These are phyloP conservation scores for Bugula neritina DNA, from an alignment of 2,888 invertebrate species.

Conservation along the genomic window DNA sequence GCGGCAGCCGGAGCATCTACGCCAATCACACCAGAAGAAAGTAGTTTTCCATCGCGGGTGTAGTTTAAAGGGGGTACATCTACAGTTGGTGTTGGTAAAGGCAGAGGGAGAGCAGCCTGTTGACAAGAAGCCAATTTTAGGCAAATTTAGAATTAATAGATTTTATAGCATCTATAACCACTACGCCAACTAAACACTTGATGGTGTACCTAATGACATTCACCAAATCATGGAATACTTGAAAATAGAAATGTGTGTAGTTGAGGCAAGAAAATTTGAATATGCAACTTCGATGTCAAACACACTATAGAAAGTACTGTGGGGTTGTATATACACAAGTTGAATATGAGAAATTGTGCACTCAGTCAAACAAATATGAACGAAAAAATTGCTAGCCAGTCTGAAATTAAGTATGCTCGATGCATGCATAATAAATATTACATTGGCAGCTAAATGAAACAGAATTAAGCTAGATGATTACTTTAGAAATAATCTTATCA, in stretches of 20 bases:
- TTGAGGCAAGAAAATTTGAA: too few species aligned
- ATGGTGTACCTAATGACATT: not conserved
- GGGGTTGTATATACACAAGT: too few species aligned
- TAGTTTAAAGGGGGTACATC: not conserved
- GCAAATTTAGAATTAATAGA: not conserved
- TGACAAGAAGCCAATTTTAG: not conserved
- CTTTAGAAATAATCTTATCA: slow-evolving; percentile 22
- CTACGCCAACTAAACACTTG: not conserved
- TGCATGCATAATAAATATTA: not conserved
- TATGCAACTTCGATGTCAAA: too few species aligned
- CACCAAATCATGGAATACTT: not conserved
- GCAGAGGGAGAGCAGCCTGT: not conserved
- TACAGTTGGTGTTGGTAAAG: not conserved
- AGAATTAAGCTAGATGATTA: not conserved
- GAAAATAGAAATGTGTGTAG: not conserved
- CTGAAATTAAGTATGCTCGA: too few species aligned
- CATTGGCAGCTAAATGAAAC: not conserved
- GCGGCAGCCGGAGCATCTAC: not conserved
- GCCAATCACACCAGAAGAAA: not conserved
- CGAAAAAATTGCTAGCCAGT: too few species aligned
- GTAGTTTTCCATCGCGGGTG: not conserved
- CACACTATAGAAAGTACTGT: too few species aligned
- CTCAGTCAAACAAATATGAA: too few species aligned
- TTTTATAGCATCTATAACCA: not conserved
- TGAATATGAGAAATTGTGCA: too few species aligned